Percentiles rank a stretch among this genome's conserved stretches.
Conservation (phyloP, 2,113 vertebrate species). For the Camelus dromedarius region DNA sequence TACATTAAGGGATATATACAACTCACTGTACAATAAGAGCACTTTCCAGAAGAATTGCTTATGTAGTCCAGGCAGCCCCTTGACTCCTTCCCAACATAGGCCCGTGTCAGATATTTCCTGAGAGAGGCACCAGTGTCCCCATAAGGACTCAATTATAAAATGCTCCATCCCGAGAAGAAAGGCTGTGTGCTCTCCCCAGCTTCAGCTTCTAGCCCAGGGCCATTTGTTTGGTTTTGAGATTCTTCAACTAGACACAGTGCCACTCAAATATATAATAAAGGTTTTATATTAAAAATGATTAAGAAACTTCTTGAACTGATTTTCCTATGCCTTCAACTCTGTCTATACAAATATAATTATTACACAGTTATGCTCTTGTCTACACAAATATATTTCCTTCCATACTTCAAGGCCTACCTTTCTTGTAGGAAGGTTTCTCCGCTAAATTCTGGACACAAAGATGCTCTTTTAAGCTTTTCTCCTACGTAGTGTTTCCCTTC, state of each 20-base stretch:
- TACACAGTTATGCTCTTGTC: neutral
- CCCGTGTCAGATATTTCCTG: neutral
- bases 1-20: neutral
- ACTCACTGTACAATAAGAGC: neutral
- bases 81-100: neutral
- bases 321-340: neutral
- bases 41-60: neutral
- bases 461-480: neutral
- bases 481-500: neutral
- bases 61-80: neutral
- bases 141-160: constrained; percentile 6
- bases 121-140: neutral
- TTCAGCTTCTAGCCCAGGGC: neutral
- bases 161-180: neutral
- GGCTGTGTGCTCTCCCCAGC: neutral
- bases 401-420: neutral
- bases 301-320: constrained; percentile 22
- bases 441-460: neutral
- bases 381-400: neutral
- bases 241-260: neutral
- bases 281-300: constrained; percentile 39
- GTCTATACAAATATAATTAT: neutral
- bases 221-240: constrained; percentile 3
- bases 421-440: neutral
- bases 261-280: neutral